Percentiles rank a stretch among this genome's conserved stretches.
These are phyloP conservation scores for Synergus japonicus DNA, from an alignment of 2,888 invertebrate genomes.

Conservation along the genomic window DNA sequence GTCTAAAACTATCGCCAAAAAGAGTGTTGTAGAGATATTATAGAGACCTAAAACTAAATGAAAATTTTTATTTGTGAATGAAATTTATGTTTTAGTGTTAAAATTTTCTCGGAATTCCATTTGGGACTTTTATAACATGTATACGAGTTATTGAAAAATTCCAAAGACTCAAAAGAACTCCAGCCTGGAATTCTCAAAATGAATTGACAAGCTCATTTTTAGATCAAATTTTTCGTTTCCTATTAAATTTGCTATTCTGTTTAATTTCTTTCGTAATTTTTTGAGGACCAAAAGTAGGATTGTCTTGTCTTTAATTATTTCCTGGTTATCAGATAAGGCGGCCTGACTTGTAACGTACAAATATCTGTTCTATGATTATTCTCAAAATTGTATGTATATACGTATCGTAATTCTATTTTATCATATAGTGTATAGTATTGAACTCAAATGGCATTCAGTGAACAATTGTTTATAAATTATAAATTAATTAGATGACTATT, in stretches of 20 bases:
- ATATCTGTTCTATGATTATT: slow-evolving; percentile 35
- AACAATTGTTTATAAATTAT: slow-evolving; percentile 35
- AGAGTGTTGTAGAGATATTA: slow-evolving; percentile 15
- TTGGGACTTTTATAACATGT: not conserved
- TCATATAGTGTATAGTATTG: slow-evolving; percentile 29
- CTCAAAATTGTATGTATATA: slow-evolving; percentile 34
- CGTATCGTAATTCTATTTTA: slow-evolving; percentile 37
- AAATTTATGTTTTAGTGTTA: not conserved
- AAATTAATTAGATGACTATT: slow-evolving; percentile 35
- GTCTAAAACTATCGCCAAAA: slow-evolving; percentile 15
- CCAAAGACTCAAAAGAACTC: not conserved
- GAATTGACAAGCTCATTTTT: not conserved
- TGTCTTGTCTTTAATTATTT: slow-evolving; percentile 1
- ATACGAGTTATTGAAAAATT: not conserved
- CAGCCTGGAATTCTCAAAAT: not conserved
- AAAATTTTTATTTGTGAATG: slow-evolving; percentile 8
- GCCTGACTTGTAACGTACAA: slow-evolving; percentile 39
- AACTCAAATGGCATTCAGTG: slow-evolving; percentile 37
- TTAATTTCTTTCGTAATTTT: slow-evolving; percentile 3
- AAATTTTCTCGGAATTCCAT: not conserved
- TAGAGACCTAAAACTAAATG: slow-evolving; percentile 8
- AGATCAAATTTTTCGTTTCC: not conserved
- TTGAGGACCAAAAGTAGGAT: slow-evolving; percentile 25
- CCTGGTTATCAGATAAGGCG: slow-evolving; percentile 29
- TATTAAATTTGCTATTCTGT: not conserved